These are phyloP conservation scores for Lottia gigantea DNA, from an alignment of 2,888 invertebrate genomes.

Conservation along the genomic window DNA sequence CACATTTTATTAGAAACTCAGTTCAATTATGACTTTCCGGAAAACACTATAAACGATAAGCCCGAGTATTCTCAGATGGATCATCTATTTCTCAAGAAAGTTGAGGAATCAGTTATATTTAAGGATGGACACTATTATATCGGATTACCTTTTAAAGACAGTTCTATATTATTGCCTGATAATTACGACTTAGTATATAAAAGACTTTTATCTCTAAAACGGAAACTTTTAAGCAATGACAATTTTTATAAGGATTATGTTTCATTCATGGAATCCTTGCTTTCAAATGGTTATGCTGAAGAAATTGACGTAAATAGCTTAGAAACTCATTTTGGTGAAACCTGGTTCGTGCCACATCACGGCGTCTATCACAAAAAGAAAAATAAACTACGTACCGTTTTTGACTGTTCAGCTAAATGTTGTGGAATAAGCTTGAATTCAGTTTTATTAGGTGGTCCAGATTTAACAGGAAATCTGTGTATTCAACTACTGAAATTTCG, in stretches of 20 bases:
- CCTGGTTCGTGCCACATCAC: slow-evolving; percentile 40
- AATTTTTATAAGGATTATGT: slow-evolving; percentile 16
- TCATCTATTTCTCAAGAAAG: not conserved
- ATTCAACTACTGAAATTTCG: slow-evolving; percentile 35
- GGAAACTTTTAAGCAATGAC: slow-evolving; percentile 11
- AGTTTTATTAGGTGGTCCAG: slow-evolving; percentile 34
- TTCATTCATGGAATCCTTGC: slow-evolving; percentile 15
- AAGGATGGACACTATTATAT: not conserved
- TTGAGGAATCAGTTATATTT: not conserved
- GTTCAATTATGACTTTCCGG: not conserved
- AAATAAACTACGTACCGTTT: slow-evolving; percentile 33
- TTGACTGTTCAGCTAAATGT: slow-evolving; percentile 30
- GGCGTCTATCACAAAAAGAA: slow-evolving; percentile 30
- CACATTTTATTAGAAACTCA: not conserved
- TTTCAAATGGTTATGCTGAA: slow-evolving; percentile 27
- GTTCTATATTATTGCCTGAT: not conserved
- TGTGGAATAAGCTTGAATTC: slow-evolving; percentile 31
- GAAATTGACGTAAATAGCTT: not conserved
- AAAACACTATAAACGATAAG: not conserved
- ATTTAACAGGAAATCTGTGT: slow-evolving; percentile 35
- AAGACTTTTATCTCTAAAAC: slow-evolving; percentile 17
- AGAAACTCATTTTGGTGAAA: not conserved
- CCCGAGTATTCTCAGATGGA: not conserved
- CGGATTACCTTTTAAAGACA: not conserved
- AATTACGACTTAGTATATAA: not conserved